These are phyloP conservation scores for Dasypolia templi DNA, from an alignment of 2,888 invertebrate species.

Conservation along the genomic window DNA sequence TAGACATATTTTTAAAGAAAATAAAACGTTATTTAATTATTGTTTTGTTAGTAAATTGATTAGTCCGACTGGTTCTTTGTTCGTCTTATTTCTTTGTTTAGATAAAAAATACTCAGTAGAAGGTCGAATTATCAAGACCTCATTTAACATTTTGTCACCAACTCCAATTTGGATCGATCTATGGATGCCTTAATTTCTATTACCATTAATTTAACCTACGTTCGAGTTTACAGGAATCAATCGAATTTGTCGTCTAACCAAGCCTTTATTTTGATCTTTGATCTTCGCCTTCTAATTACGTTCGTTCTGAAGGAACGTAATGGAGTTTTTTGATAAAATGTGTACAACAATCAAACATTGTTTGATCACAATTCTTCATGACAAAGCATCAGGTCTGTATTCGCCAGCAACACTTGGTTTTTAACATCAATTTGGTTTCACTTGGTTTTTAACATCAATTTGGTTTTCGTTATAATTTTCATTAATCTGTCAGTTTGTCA, in stretches of 20 bases:
- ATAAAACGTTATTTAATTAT: no score
- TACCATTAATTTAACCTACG: conserved; percentile 56
- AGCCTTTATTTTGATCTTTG: conserved; percentile 48
- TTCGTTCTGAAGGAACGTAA: conserved; percentile 21
- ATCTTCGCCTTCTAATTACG: conserved; percentile 44
- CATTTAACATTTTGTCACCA: conserved; percentile 42
- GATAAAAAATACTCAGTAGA: conserved; percentile 11
- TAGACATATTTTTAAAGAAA: background rate
- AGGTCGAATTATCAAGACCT: conserved; percentile 10
- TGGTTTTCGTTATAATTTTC: no score
- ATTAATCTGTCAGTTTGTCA: background rate
- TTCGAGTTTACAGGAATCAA: conserved; percentile 44
- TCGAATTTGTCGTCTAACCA: conserved; percentile 45
- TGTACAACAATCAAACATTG: background rate
- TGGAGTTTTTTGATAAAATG: conserved; percentile 40
- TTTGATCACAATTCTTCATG: background rate
- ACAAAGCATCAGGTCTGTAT: background rate
- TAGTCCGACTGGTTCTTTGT: background rate
- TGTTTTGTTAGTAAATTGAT: background rate
- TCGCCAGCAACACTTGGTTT: no score
- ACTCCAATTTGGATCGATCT: conserved; percentile 46
- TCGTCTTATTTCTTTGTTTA: conserved; percentile 36
- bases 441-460: no score
- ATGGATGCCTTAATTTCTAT: conserved; percentile 50
- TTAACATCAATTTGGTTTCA: no score